Evolutionary conservation across 2,797 vertebrate species (phyloP), one percentile per base, ranked within the genome.

Genomic region (Echiichthys vipera): DNA sequence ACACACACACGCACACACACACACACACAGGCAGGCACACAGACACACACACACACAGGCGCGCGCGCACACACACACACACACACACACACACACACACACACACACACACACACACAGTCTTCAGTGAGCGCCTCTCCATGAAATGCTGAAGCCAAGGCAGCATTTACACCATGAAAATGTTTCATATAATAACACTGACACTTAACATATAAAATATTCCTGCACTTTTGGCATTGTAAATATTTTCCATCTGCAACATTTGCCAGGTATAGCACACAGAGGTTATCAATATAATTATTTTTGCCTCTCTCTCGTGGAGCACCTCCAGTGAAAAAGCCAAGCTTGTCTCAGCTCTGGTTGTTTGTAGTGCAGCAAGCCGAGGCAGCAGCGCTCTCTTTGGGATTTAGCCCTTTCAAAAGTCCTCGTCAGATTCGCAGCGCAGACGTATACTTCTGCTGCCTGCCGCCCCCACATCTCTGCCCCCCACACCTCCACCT

Each of bases 381-480:
- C 75, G 66, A 87, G 80, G 81, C 84, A 88, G 83, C 80, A 69
- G 78, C 68, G 47, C 73, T 88, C 79, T 89, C 87, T 90, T 89
- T 89, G 87, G 92, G 91, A 91, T 90, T 92, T 82, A 90, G 88
- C 91, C n/a, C 87, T 90, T 93, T 93, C 88, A 91, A 93, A 93
- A 94, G 91, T 93, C 93, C 85, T 92, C 87, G 81, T 92, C 90
- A 92, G 88, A 91, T 92, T 93, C 90, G 86, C 88, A 88, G 90
- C 78, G 74, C 89, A 92, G 84, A 90, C 91, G 80, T 84, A n/a
- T n/a, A 83, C 87, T 87, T 81, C 87, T 87, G 82, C 87, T 90
- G 89, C 88, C 83, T 88, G 83, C 88, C 87, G 77, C 90, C 87
- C 84, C 88, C 90, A 90, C 90, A 90, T 86, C 87, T 66, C 85